Conservation (phyloP, 2,113 vertebrate genomes). For the Emydura subglobosa region DNA sequence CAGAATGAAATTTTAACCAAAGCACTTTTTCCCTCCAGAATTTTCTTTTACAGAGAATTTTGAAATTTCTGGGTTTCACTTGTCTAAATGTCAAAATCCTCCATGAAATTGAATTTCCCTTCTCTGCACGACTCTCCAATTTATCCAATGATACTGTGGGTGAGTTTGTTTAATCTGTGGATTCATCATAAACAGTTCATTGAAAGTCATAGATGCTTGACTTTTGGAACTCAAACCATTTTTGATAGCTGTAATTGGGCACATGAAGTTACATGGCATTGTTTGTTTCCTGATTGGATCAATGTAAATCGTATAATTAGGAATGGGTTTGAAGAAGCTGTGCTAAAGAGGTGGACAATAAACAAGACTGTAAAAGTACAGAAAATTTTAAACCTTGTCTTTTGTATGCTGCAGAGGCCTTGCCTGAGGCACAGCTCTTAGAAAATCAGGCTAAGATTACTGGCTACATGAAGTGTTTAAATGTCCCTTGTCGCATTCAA, state of each 20-base stretch:
- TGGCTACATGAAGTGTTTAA: background rate
- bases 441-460: background rate
- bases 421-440: background rate
- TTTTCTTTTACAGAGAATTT: constrained; percentile 10
- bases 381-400: background rate
- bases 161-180: background rate
- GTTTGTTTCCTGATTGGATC: constrained; percentile 33
- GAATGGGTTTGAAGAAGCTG: background rate
- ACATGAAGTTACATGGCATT: background rate
- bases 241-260: constrained; percentile 33
- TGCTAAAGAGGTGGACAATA: background rate
- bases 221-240: background rate
- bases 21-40: constrained; percentile 1
- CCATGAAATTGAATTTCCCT: background rate
- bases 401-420: background rate
- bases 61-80: constrained; percentile 37
- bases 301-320: background rate
- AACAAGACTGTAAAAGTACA: background rate
- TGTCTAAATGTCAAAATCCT: constrained; percentile 16
- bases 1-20: background rate
- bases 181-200: background rate
- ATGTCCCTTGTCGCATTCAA: background rate
- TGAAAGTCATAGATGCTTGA: background rate
- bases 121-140: constrained; percentile 15
- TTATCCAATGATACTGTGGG: background rate